phyloP scores from a whole-genome alignment of 2,888 invertebrate genomes.

The Macropis europaea region DNA sequence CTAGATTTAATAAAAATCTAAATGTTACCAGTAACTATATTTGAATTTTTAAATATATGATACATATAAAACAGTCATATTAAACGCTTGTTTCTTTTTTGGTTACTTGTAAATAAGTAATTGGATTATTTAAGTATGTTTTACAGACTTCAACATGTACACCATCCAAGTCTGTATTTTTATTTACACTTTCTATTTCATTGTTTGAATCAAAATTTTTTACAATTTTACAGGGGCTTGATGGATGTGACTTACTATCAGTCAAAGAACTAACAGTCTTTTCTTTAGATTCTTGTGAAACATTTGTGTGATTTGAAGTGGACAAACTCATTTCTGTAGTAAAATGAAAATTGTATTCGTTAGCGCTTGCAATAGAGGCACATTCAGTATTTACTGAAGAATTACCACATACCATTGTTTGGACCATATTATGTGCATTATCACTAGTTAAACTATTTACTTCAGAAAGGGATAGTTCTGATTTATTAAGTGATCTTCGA shows the following conservation, averaged over 20 bases:
- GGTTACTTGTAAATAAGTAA: constrained; percentile 59
- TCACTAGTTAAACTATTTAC: constrained; percentile 62
- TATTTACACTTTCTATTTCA: constrained; percentile 36
- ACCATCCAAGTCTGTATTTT: constrained; percentile 44
- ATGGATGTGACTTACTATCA: constrained; percentile 59
- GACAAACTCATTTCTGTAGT: constrained; percentile 42
- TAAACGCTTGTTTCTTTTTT: constrained; percentile 78
- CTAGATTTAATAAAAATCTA: constrained; percentile 10
- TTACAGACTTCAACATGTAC: constrained; percentile 48
- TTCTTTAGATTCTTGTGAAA: constrained; percentile 37
- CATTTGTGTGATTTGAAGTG: constrained; percentile 29
- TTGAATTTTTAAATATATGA: constrained; percentile 32
- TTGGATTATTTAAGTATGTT: constrained; percentile 52
- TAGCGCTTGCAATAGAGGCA: constrained; percentile 45
- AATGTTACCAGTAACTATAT: constrained; percentile 8
- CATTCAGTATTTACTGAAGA: constrained; percentile 55
- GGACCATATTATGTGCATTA: constrained; percentile 52
- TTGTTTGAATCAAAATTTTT: constrained; percentile 40
- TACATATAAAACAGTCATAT: constrained; percentile 35
- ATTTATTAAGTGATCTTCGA: constrained; percentile 57
- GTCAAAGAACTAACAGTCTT: constrained; percentile 66
- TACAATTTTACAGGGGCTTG: constrained; percentile 56
- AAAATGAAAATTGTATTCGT: constrained; percentile 51
- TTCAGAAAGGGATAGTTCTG: constrained; percentile 60
- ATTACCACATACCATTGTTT: constrained; percentile 25